Evolutionary conservation across 1,140 invertebrate genomes (phyloP).

Genomic region (Ladona fulva): DNA sequence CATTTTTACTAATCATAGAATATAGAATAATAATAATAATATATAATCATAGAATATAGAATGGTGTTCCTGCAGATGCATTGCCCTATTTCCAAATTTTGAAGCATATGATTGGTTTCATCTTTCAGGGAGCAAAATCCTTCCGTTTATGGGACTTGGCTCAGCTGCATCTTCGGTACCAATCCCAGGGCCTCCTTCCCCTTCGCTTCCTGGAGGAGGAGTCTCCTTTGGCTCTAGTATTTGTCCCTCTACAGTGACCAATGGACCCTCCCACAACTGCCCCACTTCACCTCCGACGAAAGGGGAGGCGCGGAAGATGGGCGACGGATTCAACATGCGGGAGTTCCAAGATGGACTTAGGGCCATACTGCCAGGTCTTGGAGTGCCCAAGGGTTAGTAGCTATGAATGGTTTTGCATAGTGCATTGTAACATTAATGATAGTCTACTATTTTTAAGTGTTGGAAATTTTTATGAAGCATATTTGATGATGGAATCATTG

Average conservation of each 20-base stretch:
- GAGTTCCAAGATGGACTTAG: constrained; percentile 36
- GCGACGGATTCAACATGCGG: constrained; percentile 16
- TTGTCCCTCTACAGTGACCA: constrained; percentile 17
- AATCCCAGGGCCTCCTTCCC: constrained; percentile 13
- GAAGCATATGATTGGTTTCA: too few species aligned
- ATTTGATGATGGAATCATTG: too few species aligned
- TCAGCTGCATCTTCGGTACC: constrained; percentile 22
- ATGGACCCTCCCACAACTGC: constrained; percentile 18
- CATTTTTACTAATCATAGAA: too few species aligned
- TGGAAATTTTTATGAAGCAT: too few species aligned
- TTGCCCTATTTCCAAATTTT: too few species aligned
- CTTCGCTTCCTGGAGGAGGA: not conserved
- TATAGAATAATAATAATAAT: too few species aligned
- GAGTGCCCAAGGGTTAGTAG: constrained; percentile 35
- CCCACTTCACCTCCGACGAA: constrained; percentile 16
- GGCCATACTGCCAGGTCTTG: constrained; percentile 40
- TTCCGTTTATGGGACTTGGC: constrained; percentile 37
- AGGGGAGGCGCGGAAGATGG: not conserved
- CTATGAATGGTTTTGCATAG: too few species aligned
- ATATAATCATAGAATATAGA: too few species aligned
- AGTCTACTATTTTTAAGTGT: too few species aligned
- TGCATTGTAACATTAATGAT: too few species aligned
- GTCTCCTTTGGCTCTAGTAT: not conserved
- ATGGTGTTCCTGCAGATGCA: too few species aligned
- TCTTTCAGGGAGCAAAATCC: constrained; percentile 37